Base-by-base conservation (phyloP, 1,140 invertebrate species). In the Drosophila bipectinata region DNA sequence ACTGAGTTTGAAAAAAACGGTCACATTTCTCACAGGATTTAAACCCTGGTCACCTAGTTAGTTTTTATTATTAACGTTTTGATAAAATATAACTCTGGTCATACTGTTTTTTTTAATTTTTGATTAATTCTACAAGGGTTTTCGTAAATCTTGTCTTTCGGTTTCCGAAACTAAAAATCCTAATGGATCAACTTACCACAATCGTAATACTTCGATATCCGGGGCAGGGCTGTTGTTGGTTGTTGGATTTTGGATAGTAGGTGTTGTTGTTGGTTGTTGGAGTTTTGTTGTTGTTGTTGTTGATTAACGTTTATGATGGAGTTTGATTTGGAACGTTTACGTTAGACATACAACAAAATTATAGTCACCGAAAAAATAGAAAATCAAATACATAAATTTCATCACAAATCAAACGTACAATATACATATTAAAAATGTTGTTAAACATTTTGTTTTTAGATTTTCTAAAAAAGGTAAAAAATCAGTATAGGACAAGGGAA, bases 151-250 rank as follows among this genome's bases (percentile, higher is more conserved):
- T 45, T 10, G 9, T 21, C 12, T 41, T 62, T 62, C 45, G 34
- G 15, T 26, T 21, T 10, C 34, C 58, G 26, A 62, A 51, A 39
- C 32, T 60, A 15, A 14, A 49, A 21, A 28, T 34, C 15, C n/a
- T 49, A 26, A 53, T 37, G n/a, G 15, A 51, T 41, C 8, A n/a
- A 94, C 94, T 94, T 94, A 94, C 94, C 94, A 92, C 93, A 94
- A 89, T 94, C 94, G 93, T 94, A 94, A 92, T 94, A 94, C 92
- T 93, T 94, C 79, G 91, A 92, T 92, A 94, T 94, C 94, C 94
- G 93, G 92, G 94, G 94, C 88, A 94, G 93, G 92, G 93, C 94
- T 94, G 78, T 58, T 67, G 72, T 77, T 48, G 56, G 61, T 72
- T 68, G 68, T 66, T 54, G 59, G 66, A 15, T 66, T 75, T 69